phyloP scores from a whole-genome alignment of 2,888 invertebrate species.

The Agrochola lychnidis region DNA sequence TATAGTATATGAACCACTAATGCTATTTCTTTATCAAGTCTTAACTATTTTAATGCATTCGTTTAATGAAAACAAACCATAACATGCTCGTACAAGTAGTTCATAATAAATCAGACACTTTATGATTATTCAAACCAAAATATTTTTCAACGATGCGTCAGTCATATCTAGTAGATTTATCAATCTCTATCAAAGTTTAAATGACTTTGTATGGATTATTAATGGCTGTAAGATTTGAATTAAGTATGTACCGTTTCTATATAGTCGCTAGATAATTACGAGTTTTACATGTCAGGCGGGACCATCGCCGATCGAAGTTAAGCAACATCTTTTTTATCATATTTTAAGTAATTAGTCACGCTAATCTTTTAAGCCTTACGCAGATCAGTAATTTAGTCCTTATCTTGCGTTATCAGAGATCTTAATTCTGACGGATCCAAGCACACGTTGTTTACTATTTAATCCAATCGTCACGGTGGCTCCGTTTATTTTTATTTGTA shows the following conservation, averaged over 20 bases:
- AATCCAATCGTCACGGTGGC: conserved; percentile 74
- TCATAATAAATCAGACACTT: conserved; percentile 53
- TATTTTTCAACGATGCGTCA: conserved; percentile 50
- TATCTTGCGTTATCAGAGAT: conserved; percentile 74
- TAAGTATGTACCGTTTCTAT: conserved; percentile 66
- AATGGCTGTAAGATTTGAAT: conserved; percentile 65
- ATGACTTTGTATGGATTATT: conserved; percentile 62
- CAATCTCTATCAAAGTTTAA: conserved; percentile 65
- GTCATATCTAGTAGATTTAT: conserved; percentile 68
- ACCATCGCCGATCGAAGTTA: conserved; percentile 43
- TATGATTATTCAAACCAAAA: conserved; percentile 55
- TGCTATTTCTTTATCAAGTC: background rate
- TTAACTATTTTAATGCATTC: conserved; percentile 4
- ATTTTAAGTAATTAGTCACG: conserved; percentile 59
- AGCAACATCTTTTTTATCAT: conserved; percentile 55
- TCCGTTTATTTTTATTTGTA: conserved; percentile 78
- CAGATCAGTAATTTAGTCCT: conserved; percentile 44
- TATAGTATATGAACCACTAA: background rate
- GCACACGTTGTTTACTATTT: conserved; percentile 71
- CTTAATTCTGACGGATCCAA: conserved; percentile 78
- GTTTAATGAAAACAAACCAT: conserved; percentile 37
- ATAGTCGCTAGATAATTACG: conserved; percentile 60
- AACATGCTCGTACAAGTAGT: conserved; percentile 12
- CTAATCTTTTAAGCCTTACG: conserved; percentile 48
- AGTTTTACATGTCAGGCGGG: conserved; percentile 50